Base-by-base conservation (phyloP, 2,888 invertebrate species). In the Deladenus siricidicola region DNA sequence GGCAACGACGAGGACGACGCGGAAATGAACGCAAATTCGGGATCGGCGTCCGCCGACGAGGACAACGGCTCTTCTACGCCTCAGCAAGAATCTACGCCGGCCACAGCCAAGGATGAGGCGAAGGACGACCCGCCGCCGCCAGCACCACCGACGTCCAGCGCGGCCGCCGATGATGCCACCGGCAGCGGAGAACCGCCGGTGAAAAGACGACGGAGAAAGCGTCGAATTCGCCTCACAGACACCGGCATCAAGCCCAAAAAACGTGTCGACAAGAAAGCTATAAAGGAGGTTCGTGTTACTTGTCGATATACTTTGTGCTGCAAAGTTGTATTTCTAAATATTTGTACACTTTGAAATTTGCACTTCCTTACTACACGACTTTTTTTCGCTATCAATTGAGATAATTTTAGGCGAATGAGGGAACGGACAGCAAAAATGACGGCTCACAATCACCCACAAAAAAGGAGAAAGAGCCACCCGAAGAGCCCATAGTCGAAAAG, bases 131-230 rank as follows among this genome's bases (percentile, higher is more conserved):
- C 21, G 23, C 24, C 50, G 6, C n/a, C n/a, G n/a, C n/a, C n/a
- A n/a, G n/a, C n/a, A n/a, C n/a, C n/a, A n/a, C n/a, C n/a, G n/a
- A n/a, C n/a, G n/a, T n/a, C n/a, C n/a, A n/a, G n/a, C n/a, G n/a
- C 39, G 39, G 39, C 39, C 39, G 39, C 8, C 39, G 39, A n/a
- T n/a, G n/a, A n/a, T n/a, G n/a, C n/a, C n/a, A n/a, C 39, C 39
- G 8, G 14, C 6, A 34, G 14, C 39, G 39, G 14, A 6, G 39
- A 65, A 30, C 42, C 45, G 8, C 1, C 29, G 17, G 48, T 10
- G 17, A 61, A 61, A 47, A 49, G 59, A 23, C 66, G 58, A 34
- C 51, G 55, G 34, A 52, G 24, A 67, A 73, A 29, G 68, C 60
- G 64, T 3, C 56, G 65, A 19, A 56, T 65, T 28, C 58, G 56